phyloP scores from a whole-genome alignment of 2,888 invertebrate genomes.

The Parnassius glacialis region DNA sequence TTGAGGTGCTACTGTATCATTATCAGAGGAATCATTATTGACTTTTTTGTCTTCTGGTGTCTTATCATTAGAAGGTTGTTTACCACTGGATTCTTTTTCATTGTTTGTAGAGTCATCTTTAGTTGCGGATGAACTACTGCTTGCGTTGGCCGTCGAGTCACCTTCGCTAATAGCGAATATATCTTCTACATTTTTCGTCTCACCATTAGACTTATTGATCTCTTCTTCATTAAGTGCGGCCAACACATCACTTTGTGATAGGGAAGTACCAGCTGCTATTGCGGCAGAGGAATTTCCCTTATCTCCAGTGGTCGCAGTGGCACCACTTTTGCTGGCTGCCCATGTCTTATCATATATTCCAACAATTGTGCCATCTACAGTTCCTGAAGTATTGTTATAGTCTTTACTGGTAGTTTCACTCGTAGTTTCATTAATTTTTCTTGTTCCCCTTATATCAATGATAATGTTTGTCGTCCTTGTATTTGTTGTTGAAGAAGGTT shows the following conservation, averaged over 20 bases:
- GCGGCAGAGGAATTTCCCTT: slow-evolving; percentile 26
- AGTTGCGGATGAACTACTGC: slow-evolving; percentile 25
- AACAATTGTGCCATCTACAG: slow-evolving; percentile 23
- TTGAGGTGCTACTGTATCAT: neutral
- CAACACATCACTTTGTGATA: slow-evolving; percentile 31
- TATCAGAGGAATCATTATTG: neutral
- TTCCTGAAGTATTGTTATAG: slow-evolving; percentile 5
- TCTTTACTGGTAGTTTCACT: slow-evolving; percentile 27
- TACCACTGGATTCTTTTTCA: neutral
- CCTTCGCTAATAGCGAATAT: slow-evolving; percentile 31
- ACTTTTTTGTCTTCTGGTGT: neutral
- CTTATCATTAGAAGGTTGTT: neutral
- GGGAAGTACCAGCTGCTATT: slow-evolving; percentile 29
- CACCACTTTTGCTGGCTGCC: slow-evolving; percentile 31
- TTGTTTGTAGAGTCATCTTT: slow-evolving; percentile 16
- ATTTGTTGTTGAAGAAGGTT: slow-evolving; percentile 6
- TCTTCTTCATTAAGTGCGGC: slow-evolving; percentile 30
- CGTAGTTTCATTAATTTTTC: slow-evolving; percentile 21
- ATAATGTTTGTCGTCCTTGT: slow-evolving; percentile 39
- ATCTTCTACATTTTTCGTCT: slow-evolving; percentile 29
- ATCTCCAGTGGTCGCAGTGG: slow-evolving; percentile 21
- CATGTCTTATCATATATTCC: slow-evolving; percentile 31
- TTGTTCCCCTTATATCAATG: slow-evolving; percentile 36
- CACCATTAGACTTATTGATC: slow-evolving; percentile 16
- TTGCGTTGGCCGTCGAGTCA: slow-evolving; percentile 29